Base-by-base conservation (phyloP, 2,113 vertebrate genomes). In the Meriones unguiculatus region DNA sequence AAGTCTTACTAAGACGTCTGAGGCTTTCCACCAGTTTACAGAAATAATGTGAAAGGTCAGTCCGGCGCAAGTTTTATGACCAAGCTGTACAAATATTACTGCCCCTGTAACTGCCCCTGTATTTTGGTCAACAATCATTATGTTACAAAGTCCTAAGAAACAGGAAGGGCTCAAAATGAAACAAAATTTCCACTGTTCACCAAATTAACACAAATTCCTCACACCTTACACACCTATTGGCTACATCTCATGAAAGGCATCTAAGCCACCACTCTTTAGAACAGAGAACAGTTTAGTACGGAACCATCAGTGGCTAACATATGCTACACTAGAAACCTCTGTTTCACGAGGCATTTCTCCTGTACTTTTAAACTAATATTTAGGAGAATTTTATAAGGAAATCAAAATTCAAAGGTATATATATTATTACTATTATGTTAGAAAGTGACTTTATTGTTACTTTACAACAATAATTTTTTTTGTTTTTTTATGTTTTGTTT, bases 141-240 rank as follows among this genome's bases (percentile, higher is more conserved):
- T 41, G 32, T 92, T 90, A 41, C 28, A 97, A 93, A 77, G 90
- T 59, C 65, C 46, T 90, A 95, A 91, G 32, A 93, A 46, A n/a
- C 14, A 54, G 41, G 25, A 41, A 77, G 87, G 18, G 13, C 59
- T 52, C 50, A 70, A 41, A 80, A 54, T 22, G 28, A 94, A 95
- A 92, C n/a, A n/a, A 77, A 20, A 70, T 59, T 24, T 50, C 88
- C 38, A 89, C 1, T 80, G 35, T 70, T 87, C 25, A 67, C 50
- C 32, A 41, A 84, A 41, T 70, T 87, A 75, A 70, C 70, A 65
- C 57, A 84, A 72, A 93, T 70, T n/a, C 15, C 65, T 73, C 89
- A 75, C 13, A n/a, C 57, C 10, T 52, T 28, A 91, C 15, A 54
- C 1, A 41, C 11, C n/a, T 24, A 12, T 11, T 28, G 30, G 75